A percentile compares a stretch with the other conserved stretches of the same genome.
Conservation (phyloP, 2,888 invertebrate species). For the Merodon equestris region DNA sequence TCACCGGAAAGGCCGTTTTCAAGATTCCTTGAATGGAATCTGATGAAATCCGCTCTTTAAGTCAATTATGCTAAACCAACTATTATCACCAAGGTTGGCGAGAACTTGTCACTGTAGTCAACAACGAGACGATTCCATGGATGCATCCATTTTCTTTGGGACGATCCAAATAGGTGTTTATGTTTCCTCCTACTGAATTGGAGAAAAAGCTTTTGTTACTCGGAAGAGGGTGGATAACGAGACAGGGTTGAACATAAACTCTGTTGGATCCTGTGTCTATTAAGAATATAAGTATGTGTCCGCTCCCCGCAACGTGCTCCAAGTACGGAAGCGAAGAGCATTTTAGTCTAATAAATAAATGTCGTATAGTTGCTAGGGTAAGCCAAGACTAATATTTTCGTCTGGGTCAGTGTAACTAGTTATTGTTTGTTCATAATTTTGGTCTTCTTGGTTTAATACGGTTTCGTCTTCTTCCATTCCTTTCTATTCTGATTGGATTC, state of each 20-base stretch:
- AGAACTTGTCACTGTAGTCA: no score
- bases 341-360: constrained; percentile 46
- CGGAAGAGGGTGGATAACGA: constrained; percentile 29
- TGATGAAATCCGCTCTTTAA: no score
- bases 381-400: constrained; percentile 9
- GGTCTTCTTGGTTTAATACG: constrained; percentile 9
- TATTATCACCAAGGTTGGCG: no score
- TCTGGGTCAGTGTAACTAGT: constrained; percentile 10
- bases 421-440: constrained; percentile 21
- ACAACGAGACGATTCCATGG: no score
- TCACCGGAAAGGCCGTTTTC: no score
- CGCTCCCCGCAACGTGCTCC: constrained; percentile 22
- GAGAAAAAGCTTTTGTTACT: constrained; percentile 43
- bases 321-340: constrained; percentile 35
- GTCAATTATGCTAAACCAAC: no score
- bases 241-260: constrained; percentile 33
- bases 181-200: constrained; percentile 42
- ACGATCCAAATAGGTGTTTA: no score
- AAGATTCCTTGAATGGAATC: no score
- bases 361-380: constrained; percentile 27
- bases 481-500: constrained; percentile 24
- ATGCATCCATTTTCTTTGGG: no score
- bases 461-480: constrained; percentile 24
- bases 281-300: constrained; percentile 25
- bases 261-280: constrained; percentile 26